Percentiles rank a stretch among this genome's conserved stretches.
Evolutionary conservation across 2,797 vertebrate genomes (phyloP).

Genomic region (Sylvilagus floridanus): DNA sequence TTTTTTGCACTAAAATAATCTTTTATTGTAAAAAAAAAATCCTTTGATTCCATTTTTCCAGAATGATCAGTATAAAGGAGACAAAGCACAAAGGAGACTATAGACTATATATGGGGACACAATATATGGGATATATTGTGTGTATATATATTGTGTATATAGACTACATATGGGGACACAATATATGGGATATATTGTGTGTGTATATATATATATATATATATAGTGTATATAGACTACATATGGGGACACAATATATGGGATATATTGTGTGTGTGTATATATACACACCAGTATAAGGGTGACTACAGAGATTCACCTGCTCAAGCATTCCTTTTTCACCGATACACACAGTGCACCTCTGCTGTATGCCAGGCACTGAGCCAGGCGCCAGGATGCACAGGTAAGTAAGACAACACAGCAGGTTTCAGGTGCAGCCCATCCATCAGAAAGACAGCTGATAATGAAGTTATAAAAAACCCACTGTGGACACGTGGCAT

Average conservation of each 20-base stretch:
- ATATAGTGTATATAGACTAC: too few relatives aligned
- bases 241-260: too few relatives aligned
- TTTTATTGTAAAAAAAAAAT: background rate
- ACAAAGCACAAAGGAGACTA: background rate
- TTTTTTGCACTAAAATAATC: too few relatives aligned
- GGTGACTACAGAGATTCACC: background rate
- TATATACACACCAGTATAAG: too few relatives aligned
- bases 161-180: too few relatives aligned
- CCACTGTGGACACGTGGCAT: too few relatives aligned
- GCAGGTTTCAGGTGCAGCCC: background rate
- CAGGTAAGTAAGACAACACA: background rate
- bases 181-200: too few relatives aligned
- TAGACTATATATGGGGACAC: too few relatives aligned
- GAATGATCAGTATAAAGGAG: background rate
- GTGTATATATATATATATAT: too few relatives aligned
- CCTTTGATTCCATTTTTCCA: background rate
- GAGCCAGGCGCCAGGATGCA: background rate
- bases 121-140: too few relatives aligned
- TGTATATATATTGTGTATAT: too few relatives aligned
- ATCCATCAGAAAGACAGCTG: background rate
- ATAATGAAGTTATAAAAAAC: constrained; percentile 18
- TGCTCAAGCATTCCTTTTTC: background rate
- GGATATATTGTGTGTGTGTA: too few relatives aligned
- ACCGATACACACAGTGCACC: background rate
- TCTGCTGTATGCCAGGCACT: background rate